Base-by-base conservation (phyloP, 2,113 vertebrate species). In the Pyrgilauda ruficollis region DNA sequence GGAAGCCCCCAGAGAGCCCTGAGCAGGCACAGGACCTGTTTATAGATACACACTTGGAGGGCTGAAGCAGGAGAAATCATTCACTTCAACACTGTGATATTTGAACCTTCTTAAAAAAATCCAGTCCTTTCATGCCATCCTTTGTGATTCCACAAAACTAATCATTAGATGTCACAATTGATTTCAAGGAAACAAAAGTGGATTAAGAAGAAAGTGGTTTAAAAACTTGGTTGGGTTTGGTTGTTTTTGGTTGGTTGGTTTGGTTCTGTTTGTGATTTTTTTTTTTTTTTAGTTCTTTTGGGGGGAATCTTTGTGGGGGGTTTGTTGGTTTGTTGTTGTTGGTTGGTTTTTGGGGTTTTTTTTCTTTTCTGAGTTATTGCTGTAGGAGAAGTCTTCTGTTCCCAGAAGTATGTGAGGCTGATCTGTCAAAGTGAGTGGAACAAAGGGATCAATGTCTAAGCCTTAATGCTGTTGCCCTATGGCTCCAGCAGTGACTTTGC, bases 231-330 rank as follows among this genome's bases (percentile, higher is more conserved):
- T 37, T 68, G 35, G 9, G 8, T 41, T 72, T 61, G 10, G 6
- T 7, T 5, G 30, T 2, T 30, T 2, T 43, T 59, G 8, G 14
- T 41, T 41, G 7, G 8, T 59, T 81, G 15, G 13, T n/a, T n/a
- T 70, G 23, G 28, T 70, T 74, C 55, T 39, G 16, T 47, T 61
- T 33, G 33, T 52, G 22, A 10, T 28, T 41, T 39, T 52, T 44
- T 15, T 27, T 59, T 59, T 18, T 6, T 50, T 68, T 76, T 22
- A 31, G 3, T 15, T 50, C 9, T 37, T 66, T 67, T 9, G 8
- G 3, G 8, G 1, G 9, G 3, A 26, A 19, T 37, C 7, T 26
- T 31, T 44, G 13, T 5, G 30, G 21, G 24, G 14, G 1, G 7
- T 39, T 20, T 44, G 13, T 47, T 41, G 26, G 10, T 20, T 22